phyloP scores from a whole-genome alignment of 2,113 vertebrate genomes.

The Chinchilla lanigera region DNA sequence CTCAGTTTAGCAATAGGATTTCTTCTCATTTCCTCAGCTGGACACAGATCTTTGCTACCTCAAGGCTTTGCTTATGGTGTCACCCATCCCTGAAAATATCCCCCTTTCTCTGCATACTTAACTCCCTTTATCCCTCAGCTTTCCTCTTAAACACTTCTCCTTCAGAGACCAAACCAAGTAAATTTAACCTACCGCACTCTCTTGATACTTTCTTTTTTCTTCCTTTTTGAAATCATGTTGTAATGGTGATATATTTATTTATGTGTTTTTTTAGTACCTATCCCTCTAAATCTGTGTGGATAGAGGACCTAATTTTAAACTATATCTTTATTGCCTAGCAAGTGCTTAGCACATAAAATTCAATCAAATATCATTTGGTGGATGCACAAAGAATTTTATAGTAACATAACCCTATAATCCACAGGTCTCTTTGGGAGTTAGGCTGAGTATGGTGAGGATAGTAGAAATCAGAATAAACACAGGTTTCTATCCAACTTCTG shows the following conservation, averaged over 20 bases:
- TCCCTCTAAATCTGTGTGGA: not conserved
- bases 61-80: not conserved
- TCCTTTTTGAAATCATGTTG: not conserved
- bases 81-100: no score
- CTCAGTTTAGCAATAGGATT: not conserved
- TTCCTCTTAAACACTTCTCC: not conserved
- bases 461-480: not conserved
- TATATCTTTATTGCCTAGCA: not conserved
- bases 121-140: not conserved
- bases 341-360: not conserved
- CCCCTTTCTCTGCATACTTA: not conserved
- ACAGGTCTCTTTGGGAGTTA: not conserved
- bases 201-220: not conserved
- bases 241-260: not conserved
- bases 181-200: not conserved
- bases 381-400: not conserved
- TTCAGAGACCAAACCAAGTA: not conserved
- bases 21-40: not conserved
- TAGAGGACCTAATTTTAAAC: not conserved
- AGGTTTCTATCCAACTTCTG: not conserved
- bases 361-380: not conserved
- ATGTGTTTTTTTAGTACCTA: not conserved
- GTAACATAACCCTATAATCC: not conserved
- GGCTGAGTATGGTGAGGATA: not conserved
- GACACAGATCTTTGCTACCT: no score